Evolutionary conservation across 2,888 invertebrate genomes (phyloP), one percentile per base, ranked within the genome.

Genomic region (Lochmaea crataegi): DNA sequence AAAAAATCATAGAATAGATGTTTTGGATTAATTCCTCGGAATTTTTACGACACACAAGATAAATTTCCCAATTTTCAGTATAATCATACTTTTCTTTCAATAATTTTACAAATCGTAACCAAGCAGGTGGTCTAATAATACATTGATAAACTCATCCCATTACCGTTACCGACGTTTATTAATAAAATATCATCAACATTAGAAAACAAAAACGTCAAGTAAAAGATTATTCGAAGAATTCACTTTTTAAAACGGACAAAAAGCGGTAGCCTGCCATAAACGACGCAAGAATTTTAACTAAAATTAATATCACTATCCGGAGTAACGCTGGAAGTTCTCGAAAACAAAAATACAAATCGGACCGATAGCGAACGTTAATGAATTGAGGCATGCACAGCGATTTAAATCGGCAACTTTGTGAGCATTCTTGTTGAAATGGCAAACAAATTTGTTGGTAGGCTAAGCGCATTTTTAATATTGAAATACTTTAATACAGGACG

Each of bases 281-380:
- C 79, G 83, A 81, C 77, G 78, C 76, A 79, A 81, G 85, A 84
- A 85, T 85, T 84, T 84, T 84, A 85, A 85, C 85, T 83, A 82
- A 83, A 83, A 85, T 85, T 85, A 85, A 85, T 85, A 83, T 78
- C 77, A 70, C 79, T 78, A 82, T 38, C 32, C 32, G 32, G 32
- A 38, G 80, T 18, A 56, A n/a, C 41, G 66, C 11, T 81, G 80
- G 82, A 77, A 82, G 81, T 79, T 80, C 80, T 81, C 80, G 83
- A 82, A 84, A 61, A 61, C n/a, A 84, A 83, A 83, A 83, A 82
- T 83, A 84, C 84, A 82, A 85, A 85, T 84, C 80, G 81, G 73
- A 75, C 75, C 78, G 81, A 83, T 82, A 83, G 82, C 79, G 68
- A 48, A 75, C 76, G 78, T 79, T 83, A 83, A 84, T 83, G 80